Base-by-base conservation (phyloP, 2,888 invertebrate species). In the Alcis repandata region DNA sequence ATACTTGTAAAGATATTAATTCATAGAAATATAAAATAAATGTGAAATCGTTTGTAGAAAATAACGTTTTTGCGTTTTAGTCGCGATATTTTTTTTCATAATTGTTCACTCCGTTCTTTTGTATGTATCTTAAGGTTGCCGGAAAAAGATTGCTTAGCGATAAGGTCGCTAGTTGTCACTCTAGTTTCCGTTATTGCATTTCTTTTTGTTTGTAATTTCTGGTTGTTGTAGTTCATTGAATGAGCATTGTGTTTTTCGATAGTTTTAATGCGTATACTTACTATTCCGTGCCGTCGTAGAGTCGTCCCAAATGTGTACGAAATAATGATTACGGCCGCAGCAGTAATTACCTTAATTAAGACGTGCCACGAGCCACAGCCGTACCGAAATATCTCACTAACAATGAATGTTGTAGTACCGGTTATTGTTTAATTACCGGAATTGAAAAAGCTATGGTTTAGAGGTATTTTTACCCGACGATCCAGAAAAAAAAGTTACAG, bases 291-390 rank as follows among this genome's bases (percentile, higher is more conserved):
- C 36, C 36, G 67, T 61, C 61, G 32, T 67, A 64, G 58, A 64
- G 49, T 36, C 49, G 64, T 51, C 65, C 66, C 70, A 68, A 69
- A 70, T 72, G 73, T 67, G 56, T 51, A 59, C 56, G n/a, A 57
- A 57, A 58, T 60, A 52, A 66, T 52, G 38, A 54, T 54, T 51
- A 67, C 64, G 60, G 53, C 19, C 58, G 58, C 56, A 58, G 59
- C 54, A 52, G 60, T 77, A 78, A 79, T 80, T 79, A 76, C 53
- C 69, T 71, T 79, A 75, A 82, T 81, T 74, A 78, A 80, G 79
- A 79, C 70, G 73, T 74, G 73, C 71, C 60, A 45, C 73, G 75
- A 64, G 73, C 68, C 56, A 63, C 56, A 58, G 43, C 19, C 27
- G 41, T 33, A 41, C 63, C 36, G 19, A 58, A 51, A 63, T 58